These are phyloP conservation scores for Ginglymostoma cirratum DNA, from an alignment of 2,113 vertebrate genomes.

Conservation along the genomic window DNA sequence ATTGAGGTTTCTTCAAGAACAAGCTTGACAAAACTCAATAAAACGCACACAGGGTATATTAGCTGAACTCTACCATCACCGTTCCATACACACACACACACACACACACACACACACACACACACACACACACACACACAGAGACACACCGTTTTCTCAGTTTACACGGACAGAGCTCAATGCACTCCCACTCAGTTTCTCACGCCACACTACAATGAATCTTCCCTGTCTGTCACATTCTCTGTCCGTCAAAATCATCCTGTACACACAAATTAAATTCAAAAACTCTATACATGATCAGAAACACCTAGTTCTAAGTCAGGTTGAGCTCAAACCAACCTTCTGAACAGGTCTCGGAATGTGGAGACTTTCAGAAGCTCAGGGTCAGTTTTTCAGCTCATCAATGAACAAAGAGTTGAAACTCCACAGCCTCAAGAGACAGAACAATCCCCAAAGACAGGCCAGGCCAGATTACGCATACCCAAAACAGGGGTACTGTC, in stretches of 20 bases:
- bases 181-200: background rate
- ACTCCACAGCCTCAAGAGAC: background rate
- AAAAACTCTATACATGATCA: background rate
- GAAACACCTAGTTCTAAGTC: background rate
- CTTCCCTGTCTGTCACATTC: background rate
- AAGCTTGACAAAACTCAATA: background rate
- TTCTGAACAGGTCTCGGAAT: background rate
- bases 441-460: background rate
- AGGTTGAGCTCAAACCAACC: background rate
- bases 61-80: background rate
- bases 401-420: background rate
- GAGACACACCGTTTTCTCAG: background rate
- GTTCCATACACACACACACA: background rate
- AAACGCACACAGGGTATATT: no score
- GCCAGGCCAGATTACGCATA: background rate
- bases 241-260: background rate
- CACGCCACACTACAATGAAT: background rate
- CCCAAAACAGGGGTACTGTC: background rate
- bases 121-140: no score
- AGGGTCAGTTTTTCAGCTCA: background rate
- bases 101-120: no score
- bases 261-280: background rate
- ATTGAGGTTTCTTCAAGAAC: background rate
- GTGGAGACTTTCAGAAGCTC: background rate
- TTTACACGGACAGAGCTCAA: background rate